These are phyloP conservation scores for Ostrea denselamellosa DNA, from an alignment of 1,140 invertebrate species.

Conservation along the genomic window DNA sequence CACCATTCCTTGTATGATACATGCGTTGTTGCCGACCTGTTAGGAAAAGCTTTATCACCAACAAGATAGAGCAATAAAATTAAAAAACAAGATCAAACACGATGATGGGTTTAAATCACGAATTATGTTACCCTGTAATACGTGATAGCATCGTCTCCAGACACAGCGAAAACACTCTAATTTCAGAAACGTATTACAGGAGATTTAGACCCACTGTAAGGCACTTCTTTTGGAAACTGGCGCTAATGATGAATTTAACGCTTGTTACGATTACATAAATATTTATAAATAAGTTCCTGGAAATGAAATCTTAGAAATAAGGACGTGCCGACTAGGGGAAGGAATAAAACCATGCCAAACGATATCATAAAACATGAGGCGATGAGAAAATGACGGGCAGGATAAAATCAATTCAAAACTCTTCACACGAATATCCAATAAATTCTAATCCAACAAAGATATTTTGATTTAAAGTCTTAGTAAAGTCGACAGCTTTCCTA, in stretches of 20 bases:
- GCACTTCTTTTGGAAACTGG: background rate
- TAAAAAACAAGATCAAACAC: conserved; percentile 33
- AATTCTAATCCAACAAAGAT: conserved; percentile 35
- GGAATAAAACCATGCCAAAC: conserved; percentile 23
- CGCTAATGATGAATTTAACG: background rate
- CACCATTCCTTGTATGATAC: background rate
- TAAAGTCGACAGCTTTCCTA: background rate
- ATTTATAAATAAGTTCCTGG: conserved; percentile 35
- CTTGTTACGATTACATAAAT: conserved; percentile 34
- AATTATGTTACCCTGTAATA: conserved; percentile 11
- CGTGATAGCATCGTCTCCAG: conserved; percentile 15
- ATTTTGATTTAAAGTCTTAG: conserved; percentile 3
- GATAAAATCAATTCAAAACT: background rate
- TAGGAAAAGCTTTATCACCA: conserved; percentile 29
- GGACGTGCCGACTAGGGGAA: background rate
- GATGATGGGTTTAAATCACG: conserved; percentile 32
- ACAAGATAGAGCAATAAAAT: conserved; percentile 33
- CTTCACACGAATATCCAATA: conserved; percentile 4
- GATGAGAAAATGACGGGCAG: background rate
- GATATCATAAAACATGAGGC: conserved; percentile 1
- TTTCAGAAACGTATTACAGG: conserved; percentile 15
- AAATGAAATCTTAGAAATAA: conserved; percentile 34
- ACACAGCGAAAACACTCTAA: conserved; percentile 19
- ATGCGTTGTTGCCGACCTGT: conserved; percentile 23
- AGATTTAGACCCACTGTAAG: conserved; percentile 24